Percentiles rank a stretch among this genome's conserved stretches.
phyloP scores from a whole-genome alignment of 2,888 invertebrate genomes.

The Leuctra nigra region DNA sequence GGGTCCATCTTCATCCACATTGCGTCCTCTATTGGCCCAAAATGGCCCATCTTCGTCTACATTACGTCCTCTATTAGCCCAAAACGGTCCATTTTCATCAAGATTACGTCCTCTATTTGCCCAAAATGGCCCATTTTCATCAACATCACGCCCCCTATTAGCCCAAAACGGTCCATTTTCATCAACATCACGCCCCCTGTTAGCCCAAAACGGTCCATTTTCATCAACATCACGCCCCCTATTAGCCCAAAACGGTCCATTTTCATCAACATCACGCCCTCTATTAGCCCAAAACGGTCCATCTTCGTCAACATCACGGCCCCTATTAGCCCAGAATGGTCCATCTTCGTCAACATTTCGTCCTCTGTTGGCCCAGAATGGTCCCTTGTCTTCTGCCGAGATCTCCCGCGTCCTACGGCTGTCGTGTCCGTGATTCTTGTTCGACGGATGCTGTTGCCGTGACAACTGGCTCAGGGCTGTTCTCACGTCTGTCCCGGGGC shows the following conservation, averaged over 20 bases:
- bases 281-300: constrained; percentile 3
- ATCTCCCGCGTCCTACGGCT: neutral
- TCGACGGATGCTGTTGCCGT: neutral
- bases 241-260: neutral
- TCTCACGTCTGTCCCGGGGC: neutral
- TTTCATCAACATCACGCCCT: no score
- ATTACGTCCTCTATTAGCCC: constrained; percentile 5
- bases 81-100: neutral
- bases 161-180: constrained; percentile 11
- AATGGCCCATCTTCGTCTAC: neutral
- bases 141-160: neutral
- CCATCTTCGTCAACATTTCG: neutral
- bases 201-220: constrained; percentile 13
- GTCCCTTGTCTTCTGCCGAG: neutral
- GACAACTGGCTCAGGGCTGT: neutral
- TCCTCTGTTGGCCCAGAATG: neutral
- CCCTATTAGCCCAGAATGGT: neutral
- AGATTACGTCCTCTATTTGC: neutral
- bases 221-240: neutral
- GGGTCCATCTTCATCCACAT: neutral
- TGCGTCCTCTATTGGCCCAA: constrained; percentile 1
- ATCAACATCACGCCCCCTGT: neutral
- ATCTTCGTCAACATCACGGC: neutral
- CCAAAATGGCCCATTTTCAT: constrained; percentile 2
- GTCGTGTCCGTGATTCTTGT: neutral